These are phyloP conservation scores for Phrynocephalus vlangalii DNA, from an alignment of 2,797 vertebrate genomes.

Conservation along the genomic window DNA sequence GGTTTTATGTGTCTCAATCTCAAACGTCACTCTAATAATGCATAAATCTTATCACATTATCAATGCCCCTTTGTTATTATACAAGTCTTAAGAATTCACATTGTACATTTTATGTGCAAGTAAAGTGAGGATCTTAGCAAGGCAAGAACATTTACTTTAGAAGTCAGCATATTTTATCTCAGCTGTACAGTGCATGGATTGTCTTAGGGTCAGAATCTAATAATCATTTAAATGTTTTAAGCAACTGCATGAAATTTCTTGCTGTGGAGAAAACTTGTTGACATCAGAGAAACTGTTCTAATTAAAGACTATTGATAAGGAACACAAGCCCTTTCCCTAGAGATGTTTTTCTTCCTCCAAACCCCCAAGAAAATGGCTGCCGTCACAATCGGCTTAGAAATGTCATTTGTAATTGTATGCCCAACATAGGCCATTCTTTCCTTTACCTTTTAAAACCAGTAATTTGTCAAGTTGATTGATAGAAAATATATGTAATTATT, in stretches of 20 bases:
- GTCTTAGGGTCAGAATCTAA: background rate
- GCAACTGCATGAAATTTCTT: background rate
- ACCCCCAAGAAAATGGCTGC: constrained; percentile 11
- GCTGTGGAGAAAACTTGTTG: constrained; percentile 6
- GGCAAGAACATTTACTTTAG: background rate
- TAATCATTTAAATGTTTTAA: background rate
- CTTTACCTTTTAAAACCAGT: constrained; percentile 37
- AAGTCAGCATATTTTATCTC: background rate
- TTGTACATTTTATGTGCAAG: background rate
- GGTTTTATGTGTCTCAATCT: background rate
- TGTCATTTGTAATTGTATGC: constrained; percentile 32
- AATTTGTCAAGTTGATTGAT: constrained; percentile 30
- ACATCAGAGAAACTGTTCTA: constrained; percentile 3
- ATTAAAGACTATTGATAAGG: constrained; percentile 6
- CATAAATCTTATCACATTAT: background rate
- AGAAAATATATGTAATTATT: constrained; percentile 45
- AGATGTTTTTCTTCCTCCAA: background rate
- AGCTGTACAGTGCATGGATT: background rate
- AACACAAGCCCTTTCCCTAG: background rate
- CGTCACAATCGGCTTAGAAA: constrained; percentile 17
- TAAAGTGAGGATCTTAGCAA: background rate
- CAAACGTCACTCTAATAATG: background rate
- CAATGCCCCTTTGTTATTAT: background rate
- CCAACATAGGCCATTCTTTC: constrained; percentile 10
- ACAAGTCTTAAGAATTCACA: background rate